These are phyloP conservation scores for Todiramphus saurophagus DNA, from an alignment of 2,113 vertebrate species.

Conservation along the genomic window DNA sequence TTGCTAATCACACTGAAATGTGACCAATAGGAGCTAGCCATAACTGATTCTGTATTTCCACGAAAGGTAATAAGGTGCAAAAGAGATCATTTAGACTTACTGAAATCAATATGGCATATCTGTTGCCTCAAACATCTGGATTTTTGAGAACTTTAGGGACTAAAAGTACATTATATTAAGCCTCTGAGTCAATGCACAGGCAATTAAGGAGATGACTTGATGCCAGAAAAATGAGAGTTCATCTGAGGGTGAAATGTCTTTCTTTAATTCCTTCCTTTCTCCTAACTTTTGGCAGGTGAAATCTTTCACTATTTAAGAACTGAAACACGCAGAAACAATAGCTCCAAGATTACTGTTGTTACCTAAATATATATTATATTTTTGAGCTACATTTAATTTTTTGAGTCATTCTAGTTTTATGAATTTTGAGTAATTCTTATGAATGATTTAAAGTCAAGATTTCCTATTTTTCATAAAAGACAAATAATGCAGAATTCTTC, in stretches of 20 bases:
- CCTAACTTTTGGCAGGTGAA: not conserved
- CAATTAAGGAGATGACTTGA: not conserved
- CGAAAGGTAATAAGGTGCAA: not conserved
- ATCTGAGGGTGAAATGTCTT: not conserved
- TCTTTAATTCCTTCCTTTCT: not conserved
- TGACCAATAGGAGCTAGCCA: not conserved
- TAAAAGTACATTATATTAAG: conserved; percentile 18
- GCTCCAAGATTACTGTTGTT: not conserved
- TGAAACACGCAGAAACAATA: not conserved
- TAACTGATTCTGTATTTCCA: not conserved
- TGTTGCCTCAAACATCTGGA: not conserved
- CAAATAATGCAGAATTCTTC: not conserved
- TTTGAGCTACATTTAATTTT: not conserved
- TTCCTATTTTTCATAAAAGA: not conserved
- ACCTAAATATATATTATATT: not conserved
- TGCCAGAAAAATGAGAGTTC: conserved; percentile 9
- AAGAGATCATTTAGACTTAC: not conserved
- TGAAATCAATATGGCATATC: not conserved
- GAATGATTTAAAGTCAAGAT: not conserved
- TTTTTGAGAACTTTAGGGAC: not conserved
- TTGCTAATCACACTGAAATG: not conserved
- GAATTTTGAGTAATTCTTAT: not conserved
- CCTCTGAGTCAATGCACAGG: not conserved
- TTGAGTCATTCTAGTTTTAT: not conserved
- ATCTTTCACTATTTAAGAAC: not conserved